Percentiles rank a stretch among this genome's conserved stretches.
Conservation (phyloP, 2,113 vertebrate species). For the Vimba vimba region DNA sequence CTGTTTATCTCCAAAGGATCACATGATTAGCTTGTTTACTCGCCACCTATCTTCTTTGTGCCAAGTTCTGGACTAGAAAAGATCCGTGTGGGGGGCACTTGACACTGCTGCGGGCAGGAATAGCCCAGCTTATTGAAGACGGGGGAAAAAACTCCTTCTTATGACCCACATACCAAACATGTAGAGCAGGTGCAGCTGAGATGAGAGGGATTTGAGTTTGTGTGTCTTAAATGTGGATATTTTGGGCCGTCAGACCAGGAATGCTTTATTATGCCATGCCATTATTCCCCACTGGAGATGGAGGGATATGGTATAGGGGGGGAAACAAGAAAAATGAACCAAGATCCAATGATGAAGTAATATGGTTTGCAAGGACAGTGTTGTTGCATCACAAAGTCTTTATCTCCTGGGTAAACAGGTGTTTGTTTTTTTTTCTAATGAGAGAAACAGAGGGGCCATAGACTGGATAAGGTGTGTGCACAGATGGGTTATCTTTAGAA, state of each 20-base stretch:
- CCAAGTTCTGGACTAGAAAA: conserved; percentile 64
- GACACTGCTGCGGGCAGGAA: conserved; percentile 65
- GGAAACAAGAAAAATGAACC: conserved; percentile 14
- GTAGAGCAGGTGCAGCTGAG: conserved; percentile 53
- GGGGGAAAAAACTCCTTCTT: conserved; percentile 62
- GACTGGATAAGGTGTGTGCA: neutral
- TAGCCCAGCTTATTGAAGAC: conserved; percentile 69
- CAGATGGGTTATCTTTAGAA: neutral
- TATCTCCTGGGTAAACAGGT: conserved; percentile 10
- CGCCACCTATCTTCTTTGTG: conserved; percentile 59
- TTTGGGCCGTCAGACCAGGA: conserved; percentile 24
- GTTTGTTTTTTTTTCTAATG: conserved; percentile 42
- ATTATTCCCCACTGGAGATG: conserved; percentile 26
- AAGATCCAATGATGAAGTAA: conserved; percentile 46
- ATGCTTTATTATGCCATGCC: conserved; percentile 24
- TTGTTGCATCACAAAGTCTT: conserved; percentile 46
- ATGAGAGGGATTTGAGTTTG: conserved; percentile 21
- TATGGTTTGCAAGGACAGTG: conserved; percentile 37
- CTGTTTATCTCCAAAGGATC: conserved; percentile 1
- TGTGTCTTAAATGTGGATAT: conserved; percentile 40
- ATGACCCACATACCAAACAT: conserved; percentile 73
- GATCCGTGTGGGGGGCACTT: conserved; percentile 52
- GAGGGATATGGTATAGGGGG: neutral
- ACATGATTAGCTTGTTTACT: conserved; percentile 59
- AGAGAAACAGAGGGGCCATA: neutral